phyloP scores from a whole-genome alignment of 2,797 vertebrate genomes.

The Sebastolobus alascanus region DNA sequence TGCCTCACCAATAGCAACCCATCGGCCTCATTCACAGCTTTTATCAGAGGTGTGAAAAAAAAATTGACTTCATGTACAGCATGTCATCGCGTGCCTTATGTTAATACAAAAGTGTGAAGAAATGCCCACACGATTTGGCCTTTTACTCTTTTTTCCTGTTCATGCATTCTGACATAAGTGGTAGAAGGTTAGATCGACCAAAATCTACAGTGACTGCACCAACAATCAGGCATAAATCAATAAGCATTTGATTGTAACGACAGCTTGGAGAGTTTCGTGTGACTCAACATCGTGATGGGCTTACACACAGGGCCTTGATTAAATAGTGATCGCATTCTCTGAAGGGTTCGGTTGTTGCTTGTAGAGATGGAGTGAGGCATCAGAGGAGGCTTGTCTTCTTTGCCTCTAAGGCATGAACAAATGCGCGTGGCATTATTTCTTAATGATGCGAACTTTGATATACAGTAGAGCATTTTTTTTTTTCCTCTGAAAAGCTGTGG shows the following conservation, averaged over 20 bases:
- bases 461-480: not conserved
- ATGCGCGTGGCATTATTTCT: not conserved
- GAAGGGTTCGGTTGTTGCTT: conserved; percentile 6
- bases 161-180: not conserved
- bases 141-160: not conserved
- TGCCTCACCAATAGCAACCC: not conserved
- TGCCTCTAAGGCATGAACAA: not conserved
- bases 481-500: not conserved
- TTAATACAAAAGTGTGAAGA: not conserved
- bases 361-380: conserved; percentile 3
- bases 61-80: not conserved
- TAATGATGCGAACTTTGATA: not conserved
- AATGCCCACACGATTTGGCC: not conserved
- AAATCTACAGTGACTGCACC: not conserved
- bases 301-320: conserved; percentile 30
- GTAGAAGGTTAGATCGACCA: conserved; percentile 1
- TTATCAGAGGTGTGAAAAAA: not conserved
- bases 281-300: conserved; percentile 42
- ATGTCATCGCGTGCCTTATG: not conserved
- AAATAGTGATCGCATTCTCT: conserved; percentile 27
- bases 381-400: not conserved
- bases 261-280: conserved; percentile 16
- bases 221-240: conserved; percentile 48
- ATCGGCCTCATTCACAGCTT: not conserved
- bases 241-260: conserved; percentile 49